A percentile compares a stretch with the other conserved stretches of the same genome.
Evolutionary conservation across 2,113 vertebrate genomes (phyloP).

Genomic region (Ciconia maguari): DNA sequence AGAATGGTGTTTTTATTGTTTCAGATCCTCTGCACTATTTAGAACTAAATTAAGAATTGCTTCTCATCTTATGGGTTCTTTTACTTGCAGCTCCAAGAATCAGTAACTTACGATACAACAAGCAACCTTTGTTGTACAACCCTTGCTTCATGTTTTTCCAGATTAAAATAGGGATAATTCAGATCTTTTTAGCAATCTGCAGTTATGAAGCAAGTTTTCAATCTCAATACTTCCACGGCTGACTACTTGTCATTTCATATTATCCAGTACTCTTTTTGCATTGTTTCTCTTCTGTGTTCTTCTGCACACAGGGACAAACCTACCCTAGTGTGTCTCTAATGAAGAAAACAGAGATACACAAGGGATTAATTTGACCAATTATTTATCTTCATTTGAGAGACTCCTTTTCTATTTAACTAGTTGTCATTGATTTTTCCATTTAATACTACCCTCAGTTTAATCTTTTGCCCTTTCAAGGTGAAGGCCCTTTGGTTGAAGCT

Average conservation of each 20-base stretch:
- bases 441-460: constrained; percentile 40
- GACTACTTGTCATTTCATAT: not conserved
- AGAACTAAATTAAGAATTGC: not conserved
- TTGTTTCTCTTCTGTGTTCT: not conserved
- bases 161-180: not conserved
- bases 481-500: constrained; percentile 37
- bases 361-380: constrained; percentile 18
- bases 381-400: constrained; percentile 26
- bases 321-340: not conserved
- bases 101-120: not conserved
- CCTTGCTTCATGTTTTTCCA: not conserved
- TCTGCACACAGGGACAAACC: not conserved
- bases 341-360: not conserved
- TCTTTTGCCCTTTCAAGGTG: constrained; percentile 32
- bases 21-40: not conserved
- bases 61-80: not conserved
- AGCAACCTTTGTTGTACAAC: not conserved
- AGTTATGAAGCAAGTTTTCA: not conserved
- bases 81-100: not conserved
- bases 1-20: not conserved
- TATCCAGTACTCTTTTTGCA: not conserved
- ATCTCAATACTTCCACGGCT: not conserved
- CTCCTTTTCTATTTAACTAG: constrained; percentile 43
- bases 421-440: constrained; percentile 53
- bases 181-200: not conserved